Base-by-base conservation (phyloP, 1,140 invertebrate genomes). In the Chironomus tepperi region DNA sequence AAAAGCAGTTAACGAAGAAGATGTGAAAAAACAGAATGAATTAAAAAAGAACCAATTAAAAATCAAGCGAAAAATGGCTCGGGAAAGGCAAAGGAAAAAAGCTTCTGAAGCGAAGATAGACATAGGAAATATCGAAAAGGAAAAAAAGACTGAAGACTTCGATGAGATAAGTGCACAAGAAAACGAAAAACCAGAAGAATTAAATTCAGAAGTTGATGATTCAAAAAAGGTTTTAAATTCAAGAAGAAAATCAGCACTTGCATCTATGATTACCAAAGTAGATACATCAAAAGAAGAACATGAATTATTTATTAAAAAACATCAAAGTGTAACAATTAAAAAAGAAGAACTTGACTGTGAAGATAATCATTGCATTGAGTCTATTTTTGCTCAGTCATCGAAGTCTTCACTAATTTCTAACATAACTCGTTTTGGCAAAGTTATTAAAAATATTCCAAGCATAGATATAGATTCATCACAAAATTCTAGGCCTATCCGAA, bases 401-500 rank as follows among this genome's bases (percentile, higher is more conserved):
- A 5, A 5, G 24, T 34, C 5, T 34, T 5, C 24, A 5, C 1
- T 5, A 2, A 5, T 5, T 34, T 34, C 24, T 34, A 34, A 34
- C 24, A 34, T 34, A 34, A 34, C 24, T 34, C 24, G 47, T n/a
- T 57, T 57, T 12, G 12, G 5, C 47, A 12, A 57, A 12, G 47
- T n/a, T 5, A n/a, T n/a, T n/a, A 57, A 57, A 57, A 57, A 57
- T 57, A 12, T 57, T 57, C 47, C 24, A 34, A 57, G 12, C 10
- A 12, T 57, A 8, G 24, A 34, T 5, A 34, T 15, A 5, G 47
- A 74, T 81, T 81, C 10, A 77, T 81, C 42, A 81, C 24, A 34
- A 34, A 57, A 57, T 57, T n/a, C 12, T 15, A 57, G 89, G 76
- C 88, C 89, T 7, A 84, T 87, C 9, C 83, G 89, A 43, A 89